Evolutionary conservation across 2,113 vertebrate genomes (phyloP).

Genomic region (Phalacrocorax carbo): DNA sequence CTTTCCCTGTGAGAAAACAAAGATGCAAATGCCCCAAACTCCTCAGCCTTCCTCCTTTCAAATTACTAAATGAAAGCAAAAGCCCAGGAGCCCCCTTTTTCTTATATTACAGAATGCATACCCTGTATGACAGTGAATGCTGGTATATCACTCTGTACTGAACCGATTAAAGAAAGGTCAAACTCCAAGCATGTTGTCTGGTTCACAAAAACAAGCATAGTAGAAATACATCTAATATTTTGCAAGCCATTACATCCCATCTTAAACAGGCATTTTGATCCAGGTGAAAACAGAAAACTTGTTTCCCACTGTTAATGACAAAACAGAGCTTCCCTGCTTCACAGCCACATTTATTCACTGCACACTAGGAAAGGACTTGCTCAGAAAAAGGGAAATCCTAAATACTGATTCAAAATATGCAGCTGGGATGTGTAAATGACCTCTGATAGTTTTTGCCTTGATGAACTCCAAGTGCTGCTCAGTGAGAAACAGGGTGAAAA

Average conservation of each 20-base stretch:
- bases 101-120: background rate
- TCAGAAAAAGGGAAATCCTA: background rate
- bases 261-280: background rate
- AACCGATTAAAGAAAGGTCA: background rate
- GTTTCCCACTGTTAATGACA: background rate
- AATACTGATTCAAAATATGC: background rate
- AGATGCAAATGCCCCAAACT: background rate
- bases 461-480: slow-evolving; percentile 11
- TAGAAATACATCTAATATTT: background rate
- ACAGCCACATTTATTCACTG: background rate
- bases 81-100: background rate
- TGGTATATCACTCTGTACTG: background rate
- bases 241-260: background rate
- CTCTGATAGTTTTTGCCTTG: background rate
- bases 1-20: background rate
- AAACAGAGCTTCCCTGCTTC: background rate
- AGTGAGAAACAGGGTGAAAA: background rate
- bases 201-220: background rate
- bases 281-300: background rate
- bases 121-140: background rate
- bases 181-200: background rate
- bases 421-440: slow-evolving; percentile 34
- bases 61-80: background rate
- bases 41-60: background rate
- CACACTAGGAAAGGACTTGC: background rate